These are phyloP conservation scores for Mugil cephalus DNA, from an alignment of 2,113 vertebrate genomes.

Conservation along the genomic window DNA sequence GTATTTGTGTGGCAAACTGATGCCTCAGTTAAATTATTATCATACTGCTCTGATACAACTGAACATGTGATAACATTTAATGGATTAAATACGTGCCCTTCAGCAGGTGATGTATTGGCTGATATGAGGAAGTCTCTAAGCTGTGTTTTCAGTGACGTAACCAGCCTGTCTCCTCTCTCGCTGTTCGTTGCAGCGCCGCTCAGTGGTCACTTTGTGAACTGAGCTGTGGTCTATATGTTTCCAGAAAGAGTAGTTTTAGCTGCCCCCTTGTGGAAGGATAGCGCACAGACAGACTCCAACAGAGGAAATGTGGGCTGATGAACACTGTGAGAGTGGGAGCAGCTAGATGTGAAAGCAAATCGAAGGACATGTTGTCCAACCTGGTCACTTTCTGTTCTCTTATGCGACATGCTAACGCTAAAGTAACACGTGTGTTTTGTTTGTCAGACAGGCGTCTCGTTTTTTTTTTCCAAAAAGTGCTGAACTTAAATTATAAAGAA, in stretches of 20 bases:
- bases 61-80: neutral
- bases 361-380: neutral
- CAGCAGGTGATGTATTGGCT: neutral
- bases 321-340: neutral
- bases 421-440: too few relatives aligned
- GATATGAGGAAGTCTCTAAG: neutral
- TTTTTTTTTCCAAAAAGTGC: neutral
- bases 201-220: conserved; percentile 55
- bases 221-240: neutral
- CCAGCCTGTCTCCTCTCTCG: conserved; percentile 17
- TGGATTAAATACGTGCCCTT: neutral
- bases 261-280: conserved; percentile 49
- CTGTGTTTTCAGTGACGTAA: conserved; percentile 42
- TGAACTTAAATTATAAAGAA: neutral
- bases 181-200: conserved; percentile 42
- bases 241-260: neutral
- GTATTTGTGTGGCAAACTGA: too few relatives aligned
- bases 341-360: neutral
- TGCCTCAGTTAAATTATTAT: too few relatives aligned
- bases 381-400: neutral
- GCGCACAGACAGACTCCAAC: neutral
- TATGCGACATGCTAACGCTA: neutral
- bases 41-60: too few relatives aligned
- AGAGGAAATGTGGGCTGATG: neutral
- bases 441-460: neutral